Conservation (phyloP, 2,888 invertebrate species). For the Hydraecia micacea region DNA sequence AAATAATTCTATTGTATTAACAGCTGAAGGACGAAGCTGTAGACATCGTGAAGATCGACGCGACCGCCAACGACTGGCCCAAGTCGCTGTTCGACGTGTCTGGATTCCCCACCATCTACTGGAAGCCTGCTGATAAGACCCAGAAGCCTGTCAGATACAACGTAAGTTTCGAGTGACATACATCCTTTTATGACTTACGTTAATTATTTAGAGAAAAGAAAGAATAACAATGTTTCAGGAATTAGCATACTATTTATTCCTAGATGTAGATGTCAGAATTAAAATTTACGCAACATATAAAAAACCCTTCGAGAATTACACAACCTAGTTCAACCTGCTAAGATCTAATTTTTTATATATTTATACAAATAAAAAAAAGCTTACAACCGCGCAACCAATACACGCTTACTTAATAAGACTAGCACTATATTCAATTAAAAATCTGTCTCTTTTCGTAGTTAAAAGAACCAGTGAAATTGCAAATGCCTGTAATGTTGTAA, state of each 20-base stretch:
- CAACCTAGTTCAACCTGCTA: neutral
- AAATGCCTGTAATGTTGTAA: neutral
- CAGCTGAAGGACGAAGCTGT: conserved; percentile 96
- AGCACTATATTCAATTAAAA: neutral
- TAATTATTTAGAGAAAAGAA: neutral
- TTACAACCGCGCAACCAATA: neutral
- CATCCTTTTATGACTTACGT: neutral
- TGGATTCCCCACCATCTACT: conserved; percentile 99
- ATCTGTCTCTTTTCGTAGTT: neutral
- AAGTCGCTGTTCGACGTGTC: conserved; percentile 95
- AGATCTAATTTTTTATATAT: neutral
- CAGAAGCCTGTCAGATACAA: conserved; percentile 96
- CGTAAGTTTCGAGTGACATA: conserved; percentile 83
- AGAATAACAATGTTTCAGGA: neutral
- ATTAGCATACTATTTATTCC: neutral
- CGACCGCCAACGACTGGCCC: conserved; percentile 99
- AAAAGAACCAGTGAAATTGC: neutral
- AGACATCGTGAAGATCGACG: conserved; percentile 99
- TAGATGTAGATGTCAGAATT: neutral
- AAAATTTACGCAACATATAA: neutral
- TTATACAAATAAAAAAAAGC: neutral
- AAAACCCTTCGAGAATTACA: neutral
- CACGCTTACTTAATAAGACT: neutral
- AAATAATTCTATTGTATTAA: conserved; percentile 31
- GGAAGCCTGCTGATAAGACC: conserved; percentile 96